These are phyloP conservation scores for Platycnemis pennipes DNA, from an alignment of 2,888 invertebrate genomes.

Conservation along the genomic window DNA sequence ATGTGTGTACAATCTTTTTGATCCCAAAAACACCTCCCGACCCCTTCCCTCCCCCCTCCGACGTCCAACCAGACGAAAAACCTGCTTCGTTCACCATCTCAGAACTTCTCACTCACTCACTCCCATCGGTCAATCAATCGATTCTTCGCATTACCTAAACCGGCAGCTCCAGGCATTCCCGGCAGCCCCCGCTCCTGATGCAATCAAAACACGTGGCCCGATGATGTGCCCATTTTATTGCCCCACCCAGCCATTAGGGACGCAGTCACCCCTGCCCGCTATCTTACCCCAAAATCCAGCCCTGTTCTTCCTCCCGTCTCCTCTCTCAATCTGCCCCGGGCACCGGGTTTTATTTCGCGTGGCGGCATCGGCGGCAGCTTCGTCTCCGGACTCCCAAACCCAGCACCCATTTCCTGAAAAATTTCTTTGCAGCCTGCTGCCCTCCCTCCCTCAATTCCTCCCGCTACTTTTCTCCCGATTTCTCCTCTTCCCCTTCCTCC, in stretches of 20 bases:
- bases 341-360: conserved; percentile 6
- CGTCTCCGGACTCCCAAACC: neutral
- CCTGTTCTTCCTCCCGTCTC: neutral
- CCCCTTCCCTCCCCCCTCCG: neutral
- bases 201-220: conserved; percentile 53
- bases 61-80: neutral
- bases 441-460: conserved; percentile 26
- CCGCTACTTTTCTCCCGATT: neutral
- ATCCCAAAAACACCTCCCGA: neutral
- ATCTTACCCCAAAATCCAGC: neutral
- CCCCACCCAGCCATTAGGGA: conserved; percentile 36
- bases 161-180: neutral
- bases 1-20: neutral
- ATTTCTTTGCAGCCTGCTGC: neutral
- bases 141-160: conserved; percentile 24
- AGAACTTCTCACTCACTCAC: conserved; percentile 41
- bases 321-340: neutral
- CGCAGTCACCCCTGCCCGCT: neutral
- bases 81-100: neutral
- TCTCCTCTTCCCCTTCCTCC: conserved; percentile 1
- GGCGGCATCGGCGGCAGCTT: neutral
- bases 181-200: neutral
- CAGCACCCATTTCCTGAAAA: neutral
- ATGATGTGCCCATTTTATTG: conserved; percentile 56
- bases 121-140: neutral